Evolutionary conservation across 2,797 vertebrate genomes (phyloP), one percentile per base, ranked within the genome.

Genomic region (Dallia pectoralis): DNA sequence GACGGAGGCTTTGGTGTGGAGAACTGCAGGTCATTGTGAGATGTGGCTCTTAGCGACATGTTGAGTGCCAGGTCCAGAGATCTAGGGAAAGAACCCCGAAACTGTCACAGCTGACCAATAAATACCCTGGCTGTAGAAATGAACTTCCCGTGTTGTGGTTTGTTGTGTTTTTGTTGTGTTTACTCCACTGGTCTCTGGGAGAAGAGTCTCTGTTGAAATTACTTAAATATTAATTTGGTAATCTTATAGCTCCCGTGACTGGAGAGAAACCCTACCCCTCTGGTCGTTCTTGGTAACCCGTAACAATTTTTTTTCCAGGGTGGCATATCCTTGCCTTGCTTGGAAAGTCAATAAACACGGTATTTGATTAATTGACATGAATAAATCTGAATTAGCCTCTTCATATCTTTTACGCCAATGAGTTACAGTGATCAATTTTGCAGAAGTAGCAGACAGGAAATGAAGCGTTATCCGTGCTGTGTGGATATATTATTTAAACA

Each of bases 1-100:
- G 84, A 78, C 1, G 74, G 74, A 1, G 80, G 61, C 74, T 51
- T 88, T 0, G 79, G 56, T 36, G 78, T 49, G 0, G 61, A 79
- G 65, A 84, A 65, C 82, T 87, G 90, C 69, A 95, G 88, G 84
- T 94, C 90, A 0, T 84, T 78, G 59, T 93, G 91, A 64, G 93
- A 94, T 15, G 88, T 91, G 22, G 91, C 83, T 80, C 89, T 84
- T 72, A 94, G 82, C 0, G 88, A 85, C 93, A 94, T 94, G 29
- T 77, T 69, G 11, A 64, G 47, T 40, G n/a, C 30, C 70, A 16
- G 61, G 22, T 5, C 0, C 32, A 1, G 6, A 7, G 44, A 29
- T 29, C n/a, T 15, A 27, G 1, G 40, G 12, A 27, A 48, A 14
- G 66, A 68, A 68, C 16, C 48, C 66, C 6, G 8, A 2, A 56